Conservation (phyloP, 2,888 invertebrate species). For the Caenorhabditis wallacei region DNA sequence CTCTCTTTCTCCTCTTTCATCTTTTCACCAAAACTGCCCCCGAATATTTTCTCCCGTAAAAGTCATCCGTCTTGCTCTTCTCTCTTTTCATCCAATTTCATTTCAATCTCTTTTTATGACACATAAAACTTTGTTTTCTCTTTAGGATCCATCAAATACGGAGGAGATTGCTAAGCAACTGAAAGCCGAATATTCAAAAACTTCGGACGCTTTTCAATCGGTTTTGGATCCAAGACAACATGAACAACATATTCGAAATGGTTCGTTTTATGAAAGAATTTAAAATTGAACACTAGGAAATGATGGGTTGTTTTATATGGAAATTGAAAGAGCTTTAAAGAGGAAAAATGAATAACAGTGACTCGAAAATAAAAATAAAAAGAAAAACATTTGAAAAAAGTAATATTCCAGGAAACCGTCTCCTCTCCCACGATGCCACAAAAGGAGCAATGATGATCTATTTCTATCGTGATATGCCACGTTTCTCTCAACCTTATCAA, state of each 20-base stretch:
- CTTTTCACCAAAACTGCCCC: background rate
- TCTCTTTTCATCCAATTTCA: background rate
- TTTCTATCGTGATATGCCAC: constrained; percentile 93
- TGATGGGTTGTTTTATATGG: too few relatives aligned
- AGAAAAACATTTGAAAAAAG: background rate
- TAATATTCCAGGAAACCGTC: constrained; percentile 86
- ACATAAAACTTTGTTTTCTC: constrained; percentile 4
- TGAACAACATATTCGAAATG: constrained; percentile 90
- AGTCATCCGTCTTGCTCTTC: constrained; percentile 1
- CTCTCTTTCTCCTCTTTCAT: background rate
- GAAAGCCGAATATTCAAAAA: constrained; percentile 85
- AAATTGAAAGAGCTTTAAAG: too few relatives aligned
- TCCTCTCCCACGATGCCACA: constrained; percentile 93
- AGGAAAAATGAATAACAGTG: too few relatives aligned
- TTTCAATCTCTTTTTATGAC: background rate
- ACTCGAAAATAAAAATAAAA: too few relatives aligned
- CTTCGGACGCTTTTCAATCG: constrained; percentile 83
- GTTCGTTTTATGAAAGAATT: constrained; percentile 83
- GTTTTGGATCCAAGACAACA: constrained; percentile 88
- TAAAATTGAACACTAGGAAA: too few relatives aligned
- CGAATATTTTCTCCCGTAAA: constrained; percentile 1
- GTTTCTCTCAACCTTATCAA: constrained; percentile 98
- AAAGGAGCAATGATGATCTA: constrained; percentile 99
- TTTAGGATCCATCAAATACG: constrained; percentile 83
- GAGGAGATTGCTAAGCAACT: constrained; percentile 85